Evolutionary conservation across 2,888 invertebrate genomes (phyloP), one percentile per base, ranked within the genome.

Genomic region (Phortica magna): DNA sequence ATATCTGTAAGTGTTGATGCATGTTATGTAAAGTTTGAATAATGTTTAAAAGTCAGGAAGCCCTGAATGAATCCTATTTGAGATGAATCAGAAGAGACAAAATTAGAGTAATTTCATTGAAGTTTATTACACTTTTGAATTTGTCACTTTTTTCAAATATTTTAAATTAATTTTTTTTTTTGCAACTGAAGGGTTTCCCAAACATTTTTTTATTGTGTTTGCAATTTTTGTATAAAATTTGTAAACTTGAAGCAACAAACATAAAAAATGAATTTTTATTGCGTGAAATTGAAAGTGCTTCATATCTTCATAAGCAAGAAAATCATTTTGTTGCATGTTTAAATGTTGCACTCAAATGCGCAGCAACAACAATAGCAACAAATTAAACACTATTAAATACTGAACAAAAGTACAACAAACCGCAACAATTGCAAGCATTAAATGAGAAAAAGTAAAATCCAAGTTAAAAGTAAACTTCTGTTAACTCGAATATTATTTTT

Each of bases 291-390:
- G 84, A 85, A 85, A 85, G 82, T 80, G 9, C 48, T 14, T 12
- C 14, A 48, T 12, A 48, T 12, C 31, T 64, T 31, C 64, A 64
- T 22, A 64, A 31, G 64, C 6, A 43, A 67, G 67, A 73, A 78
- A 77, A 64, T 76, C 76, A 59, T 79, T 81, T 79, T 59, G 77
- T 89, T 83, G 89, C 89, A 89, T 89, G 89, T 81, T 83, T 79
- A 82, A 76, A 77, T 88, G 88, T 85, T 89, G 88, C 89, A 89
- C 88, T 87, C 81, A 88, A 86, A 81, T 89, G 88, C 84, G 81
- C 89, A 89, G 79, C 80, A 78, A 76, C 72, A 73, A 77, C 76
- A 78, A 76, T 71, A 71, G 64, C 57, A 78, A 74, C 64, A 78
- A 81, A 81, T 85, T 87, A 85, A 87, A 84, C 79, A 81, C 78